Base-by-base conservation (phyloP, 1,140 invertebrate genomes). In the Bombyx mandarina region DNA sequence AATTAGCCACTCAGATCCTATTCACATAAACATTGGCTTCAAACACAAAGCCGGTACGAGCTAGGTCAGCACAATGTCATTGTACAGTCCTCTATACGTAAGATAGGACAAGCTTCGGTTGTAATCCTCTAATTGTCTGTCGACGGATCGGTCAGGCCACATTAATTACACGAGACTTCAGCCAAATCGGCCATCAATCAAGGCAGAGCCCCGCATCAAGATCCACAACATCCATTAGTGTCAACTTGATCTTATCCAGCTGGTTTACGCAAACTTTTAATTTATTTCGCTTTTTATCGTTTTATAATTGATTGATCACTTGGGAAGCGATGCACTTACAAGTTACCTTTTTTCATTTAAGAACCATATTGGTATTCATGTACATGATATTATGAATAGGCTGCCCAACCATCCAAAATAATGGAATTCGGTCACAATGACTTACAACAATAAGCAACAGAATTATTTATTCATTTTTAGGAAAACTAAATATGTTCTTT, bases 121-220 rank as follows among this genome's bases (percentile, higher is more conserved):
- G 52, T 62, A 64, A 58, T 60, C 53, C 49, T 12, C 45, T 63
- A 69, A 72, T 72, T 72, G 62, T 66, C 61, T 62, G 8, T 57
- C 52, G 53, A 52, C 57, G 52, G 61, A 65, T 64, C 65, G 63
- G 66, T 63, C 61, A 66, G 50, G 48, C 50, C 52, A 62, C 69
- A 71, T 74, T 75, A 78, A 76, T 76, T 76, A 76, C 60, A 66
- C 60, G 57, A 63, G 61, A 43, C 50, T 68, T 57, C 60, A 49
- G 63, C 61, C 47, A 57, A 70, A 69, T 65, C 63, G 69, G 58
- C 69, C 71, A 75, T 78, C 71, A 73, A 78, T 78, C 70, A 54
- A 49, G 2, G 26, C 26, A 35, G 26, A 35, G 26, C 57, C 43
- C 60, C 46, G 54, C 53, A 54, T 57, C 54, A 53, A n/a, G 45